A percentile compares a stretch with the other conserved stretches of the same genome.
Conservation (phyloP, 2,888 invertebrate species). For the Leptopilina syphax region DNA sequence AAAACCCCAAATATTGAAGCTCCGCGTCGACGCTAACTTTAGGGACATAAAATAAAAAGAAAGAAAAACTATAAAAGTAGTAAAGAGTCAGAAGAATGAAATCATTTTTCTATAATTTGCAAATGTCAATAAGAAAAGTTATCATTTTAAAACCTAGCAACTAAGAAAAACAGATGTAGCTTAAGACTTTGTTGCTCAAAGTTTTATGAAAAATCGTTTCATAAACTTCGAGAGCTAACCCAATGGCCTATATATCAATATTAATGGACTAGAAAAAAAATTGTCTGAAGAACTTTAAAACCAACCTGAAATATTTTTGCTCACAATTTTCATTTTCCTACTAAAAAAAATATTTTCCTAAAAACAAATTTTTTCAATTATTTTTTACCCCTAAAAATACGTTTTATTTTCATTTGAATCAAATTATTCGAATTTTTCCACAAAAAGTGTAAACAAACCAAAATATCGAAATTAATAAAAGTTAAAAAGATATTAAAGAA, state of each 20-base stretch:
- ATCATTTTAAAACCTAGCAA: conserved; percentile 2
- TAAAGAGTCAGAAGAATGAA: too few species aligned
- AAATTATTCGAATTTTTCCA: too few species aligned
- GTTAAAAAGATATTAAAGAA: neutral
- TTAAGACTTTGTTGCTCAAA: conserved; percentile 36
- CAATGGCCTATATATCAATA: conserved; percentile 19
- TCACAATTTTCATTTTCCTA: neutral
- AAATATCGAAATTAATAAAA: conserved; percentile 5
- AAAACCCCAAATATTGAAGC: too few species aligned
- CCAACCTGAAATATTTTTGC: neutral
- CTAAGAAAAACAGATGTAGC: conserved; percentile 25
- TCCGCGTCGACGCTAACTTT: too few species aligned
- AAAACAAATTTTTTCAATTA: too few species aligned
- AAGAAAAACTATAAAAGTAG: neutral
- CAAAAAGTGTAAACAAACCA: neutral
- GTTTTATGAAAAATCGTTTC: neutral
- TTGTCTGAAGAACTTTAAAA: conserved; percentile 23
- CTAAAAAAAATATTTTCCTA: too few species aligned
- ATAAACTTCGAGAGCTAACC: conserved; percentile 9
- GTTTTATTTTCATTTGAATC: too few species aligned
- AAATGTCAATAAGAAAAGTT: neutral
- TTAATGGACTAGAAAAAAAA: conserved; percentile 10
- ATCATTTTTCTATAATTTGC: conserved; percentile 14
- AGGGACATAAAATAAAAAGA: neutral
- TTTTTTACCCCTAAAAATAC: too few species aligned